A percentile compares a stretch with the other conserved stretches of the same genome.
Evolutionary conservation across 2,113 vertebrate species (phyloP).

Genomic region (Addax nasomaculatus): DNA sequence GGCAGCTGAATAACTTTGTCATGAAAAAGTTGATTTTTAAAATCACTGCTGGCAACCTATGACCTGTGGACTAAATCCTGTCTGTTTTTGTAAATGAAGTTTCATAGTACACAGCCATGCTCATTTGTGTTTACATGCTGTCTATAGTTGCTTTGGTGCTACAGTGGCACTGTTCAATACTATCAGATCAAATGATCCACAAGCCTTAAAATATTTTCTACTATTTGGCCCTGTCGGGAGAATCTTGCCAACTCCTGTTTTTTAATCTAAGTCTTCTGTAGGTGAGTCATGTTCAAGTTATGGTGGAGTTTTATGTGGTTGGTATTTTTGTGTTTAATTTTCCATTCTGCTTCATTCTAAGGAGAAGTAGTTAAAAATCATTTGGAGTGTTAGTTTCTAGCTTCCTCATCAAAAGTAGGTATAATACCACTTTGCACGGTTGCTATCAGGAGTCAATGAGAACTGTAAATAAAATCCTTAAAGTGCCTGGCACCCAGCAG

Average conservation of each 20-base stretch:
- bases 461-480: constrained; percentile 24
- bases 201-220: not conserved
- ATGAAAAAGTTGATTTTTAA: constrained; percentile 30
- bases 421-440: not conserved
- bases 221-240: not conserved
- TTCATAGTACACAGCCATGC: not conserved
- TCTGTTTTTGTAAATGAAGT: not conserved
- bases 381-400: not conserved
- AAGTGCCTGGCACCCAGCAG: not conserved
- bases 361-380: not conserved
- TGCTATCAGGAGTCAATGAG: not conserved
- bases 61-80: not conserved
- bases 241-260: not conserved
- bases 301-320: not conserved
- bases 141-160: not conserved
- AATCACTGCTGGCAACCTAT: not conserved
- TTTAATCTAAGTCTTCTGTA: constrained; percentile 26
- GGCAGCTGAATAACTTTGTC: constrained; percentile 16
- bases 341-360: not conserved
- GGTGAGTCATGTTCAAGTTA: not conserved
- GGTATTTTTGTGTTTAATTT: constrained; percentile 17
- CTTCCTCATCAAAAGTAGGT: not conserved
- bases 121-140: not conserved
- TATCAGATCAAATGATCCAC: not conserved
- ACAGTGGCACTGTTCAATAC: not conserved